A percentile compares a stretch with the other conserved stretches of the same genome.
These are phyloP conservation scores for Planococcus citri DNA, from an alignment of 1,140 invertebrate species.

Conservation along the genomic window DNA sequence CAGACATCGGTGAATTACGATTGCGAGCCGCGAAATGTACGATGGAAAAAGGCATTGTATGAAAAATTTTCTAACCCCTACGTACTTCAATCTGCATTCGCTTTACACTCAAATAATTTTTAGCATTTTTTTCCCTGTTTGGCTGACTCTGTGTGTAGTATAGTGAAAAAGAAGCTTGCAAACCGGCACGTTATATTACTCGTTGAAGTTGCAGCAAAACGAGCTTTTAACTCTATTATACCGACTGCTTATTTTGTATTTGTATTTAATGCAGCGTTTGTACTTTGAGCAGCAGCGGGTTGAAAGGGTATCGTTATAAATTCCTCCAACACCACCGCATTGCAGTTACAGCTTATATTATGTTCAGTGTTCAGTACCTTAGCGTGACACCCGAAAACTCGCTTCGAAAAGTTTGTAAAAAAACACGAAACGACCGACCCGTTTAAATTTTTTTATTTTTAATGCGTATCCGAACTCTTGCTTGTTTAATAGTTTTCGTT, in stretches of 20 bases:
- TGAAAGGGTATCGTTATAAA: conserved; percentile 15
- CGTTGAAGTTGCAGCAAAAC: conserved; percentile 19
- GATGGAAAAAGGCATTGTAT: background rate
- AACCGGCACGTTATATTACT: conserved; percentile 15
- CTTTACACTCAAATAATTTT: conserved; percentile 2
- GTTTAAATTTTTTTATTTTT: conserved; percentile 9
- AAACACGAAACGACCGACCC: background rate
- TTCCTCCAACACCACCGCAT: conserved; percentile 15
- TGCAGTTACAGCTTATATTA: conserved; percentile 9
- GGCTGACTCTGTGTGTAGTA: no score
- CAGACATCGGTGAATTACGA: conserved; percentile 2
- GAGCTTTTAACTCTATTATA: conserved; percentile 18
- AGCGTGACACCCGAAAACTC: conserved; percentile 11
- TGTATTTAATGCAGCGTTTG: conserved; percentile 19
- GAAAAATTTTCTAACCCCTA: background rate
- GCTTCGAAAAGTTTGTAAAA: background rate
- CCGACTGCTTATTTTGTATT: conserved; percentile 17
- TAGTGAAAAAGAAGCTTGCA: background rate
- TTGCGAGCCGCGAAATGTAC: background rate
- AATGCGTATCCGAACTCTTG: background rate
- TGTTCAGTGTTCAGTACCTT: background rate
- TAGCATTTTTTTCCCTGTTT: background rate
- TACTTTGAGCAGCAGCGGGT: background rate
- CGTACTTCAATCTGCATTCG: conserved; percentile 6
- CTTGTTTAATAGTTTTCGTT: background rate